Conservation (phyloP, 2,888 invertebrate genomes). For the Apamea crenata region DNA sequence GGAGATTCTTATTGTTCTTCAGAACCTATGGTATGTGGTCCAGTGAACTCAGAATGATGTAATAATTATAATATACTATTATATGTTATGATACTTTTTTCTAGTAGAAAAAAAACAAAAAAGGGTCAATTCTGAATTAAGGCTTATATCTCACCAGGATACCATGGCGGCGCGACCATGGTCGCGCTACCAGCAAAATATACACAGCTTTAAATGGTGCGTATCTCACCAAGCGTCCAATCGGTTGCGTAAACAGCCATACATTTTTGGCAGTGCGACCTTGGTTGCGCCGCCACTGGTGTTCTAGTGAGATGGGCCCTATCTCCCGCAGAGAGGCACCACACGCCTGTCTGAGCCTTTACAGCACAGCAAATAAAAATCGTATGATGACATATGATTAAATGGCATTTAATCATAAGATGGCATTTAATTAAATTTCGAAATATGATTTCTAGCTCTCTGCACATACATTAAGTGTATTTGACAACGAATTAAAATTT, state of each 20-base stretch:
- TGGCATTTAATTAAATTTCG: conserved; percentile 20
- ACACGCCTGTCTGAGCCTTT: not conserved
- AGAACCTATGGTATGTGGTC: not conserved
- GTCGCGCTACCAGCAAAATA: no score
- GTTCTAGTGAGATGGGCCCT: no score
- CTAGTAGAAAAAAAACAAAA: not conserved
- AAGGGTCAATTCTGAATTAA: not conserved
- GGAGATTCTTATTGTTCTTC: not conserved
- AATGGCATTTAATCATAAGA: no score
- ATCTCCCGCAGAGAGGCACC: not conserved
- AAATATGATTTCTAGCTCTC: conserved; percentile 9
- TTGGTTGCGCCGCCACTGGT: no score
- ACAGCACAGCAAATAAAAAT: not conserved
- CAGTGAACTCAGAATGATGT: not conserved
- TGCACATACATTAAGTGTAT: conserved; percentile 35
- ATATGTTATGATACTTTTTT: not conserved
- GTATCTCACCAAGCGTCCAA: no score
- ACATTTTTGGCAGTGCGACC: no score
- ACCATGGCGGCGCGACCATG: no score
- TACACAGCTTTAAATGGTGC: no score
- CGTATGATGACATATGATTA: not conserved
- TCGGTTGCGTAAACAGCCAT: no score
- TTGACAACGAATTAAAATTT: conserved; percentile 24
- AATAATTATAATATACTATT: not conserved
- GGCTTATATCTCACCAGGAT: no score